Evolutionary conservation across 1,140 invertebrate genomes (phyloP), one percentile per base, ranked within the genome.

Genomic region (Stenopsyche tienmushanensis): DNA sequence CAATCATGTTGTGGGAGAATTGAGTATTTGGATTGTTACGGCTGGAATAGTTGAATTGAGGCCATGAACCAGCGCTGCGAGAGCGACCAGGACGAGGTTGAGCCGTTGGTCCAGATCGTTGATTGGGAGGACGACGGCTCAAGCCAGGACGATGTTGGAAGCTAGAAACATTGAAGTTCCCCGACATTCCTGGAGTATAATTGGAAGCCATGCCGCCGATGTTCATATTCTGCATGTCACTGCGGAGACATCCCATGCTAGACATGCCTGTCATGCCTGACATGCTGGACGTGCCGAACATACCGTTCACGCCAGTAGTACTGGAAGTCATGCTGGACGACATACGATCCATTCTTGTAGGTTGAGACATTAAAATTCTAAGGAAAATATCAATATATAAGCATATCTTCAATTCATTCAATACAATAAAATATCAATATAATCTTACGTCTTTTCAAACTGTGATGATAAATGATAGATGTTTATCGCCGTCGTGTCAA

Each of bases 271-370:
- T 77, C 34, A 80, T 55, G n/a, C 78, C 78, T 15, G 76, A 77
- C 57, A 80, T 74, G 15, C 78, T 78, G 20, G 55, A 78, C 74
- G 80, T 77, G 66, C 78, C 79, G 8, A 18, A 39, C 55, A 59
- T 59, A 25, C 55, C 55, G 41, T 41, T 59, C 21, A 59, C 24
- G n/a, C 78, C 78, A 7, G 78, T 80, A 74, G 79, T 75, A 66
- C 80, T 80, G 17, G 80, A 80, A 3, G 80, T 80, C 80, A 80
- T 81, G 73, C 76, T 80, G 23, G 78, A 77, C 54, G 78, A 78
- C 78, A 78, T 80, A 63, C 78, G 77, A 71, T 81, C 80, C 73
- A 79, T 78, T 66, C 73, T 78, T 80, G 76, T 73, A 71, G 74
- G 72, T 64, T 70, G 68, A 29, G 67, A 64, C 67, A 69, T 69